phyloP scores from a whole-genome alignment of 2,797 vertebrate genomes.

The Yasuhikotakia modesta region DNA sequence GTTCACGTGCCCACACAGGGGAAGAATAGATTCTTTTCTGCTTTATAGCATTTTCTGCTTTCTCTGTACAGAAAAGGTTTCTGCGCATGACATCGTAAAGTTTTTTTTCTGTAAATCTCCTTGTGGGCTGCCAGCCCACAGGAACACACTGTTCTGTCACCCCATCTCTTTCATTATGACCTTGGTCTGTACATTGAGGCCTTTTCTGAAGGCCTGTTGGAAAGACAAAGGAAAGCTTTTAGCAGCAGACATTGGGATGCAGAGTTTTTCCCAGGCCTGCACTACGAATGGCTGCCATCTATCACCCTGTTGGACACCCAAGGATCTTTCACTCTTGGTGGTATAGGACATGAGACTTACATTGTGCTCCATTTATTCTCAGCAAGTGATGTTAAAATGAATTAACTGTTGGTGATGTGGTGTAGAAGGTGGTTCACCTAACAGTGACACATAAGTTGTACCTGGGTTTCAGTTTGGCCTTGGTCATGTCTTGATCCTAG shows the following conservation, averaged over 20 bases:
- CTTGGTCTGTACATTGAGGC: constrained; percentile 52
- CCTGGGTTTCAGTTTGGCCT: background rate
- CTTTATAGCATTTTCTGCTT: constrained; percentile 32
- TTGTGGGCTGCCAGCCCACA: constrained; percentile 34
- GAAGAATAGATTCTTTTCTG: constrained; percentile 7
- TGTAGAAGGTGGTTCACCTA: background rate
- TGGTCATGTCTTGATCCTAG: background rate
- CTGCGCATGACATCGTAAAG: constrained; percentile 34
- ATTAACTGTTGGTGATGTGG: constrained; percentile 3
- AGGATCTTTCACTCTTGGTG: constrained; percentile 64
- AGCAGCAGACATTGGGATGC: constrained; percentile 70
- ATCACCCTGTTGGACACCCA: constrained; percentile 70
- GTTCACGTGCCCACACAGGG: constrained; percentile 5
- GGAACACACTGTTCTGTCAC: constrained; percentile 34
- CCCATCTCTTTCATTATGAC: constrained; percentile 39
- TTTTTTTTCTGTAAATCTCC: constrained; percentile 41
- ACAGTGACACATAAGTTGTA: background rate
- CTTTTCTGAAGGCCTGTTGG: constrained; percentile 57
- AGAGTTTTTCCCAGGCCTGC: constrained; percentile 61
- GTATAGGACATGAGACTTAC: constrained; percentile 47
- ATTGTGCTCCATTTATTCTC: constrained; percentile 28
- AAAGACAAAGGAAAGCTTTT: constrained; percentile 67
- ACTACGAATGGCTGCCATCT: constrained; percentile 73
- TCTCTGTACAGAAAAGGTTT: constrained; percentile 21
- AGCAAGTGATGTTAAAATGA: constrained; percentile 40